Conservation (phyloP, 2,797 vertebrate genomes). For the Melanotaenia parkinsoni region DNA sequence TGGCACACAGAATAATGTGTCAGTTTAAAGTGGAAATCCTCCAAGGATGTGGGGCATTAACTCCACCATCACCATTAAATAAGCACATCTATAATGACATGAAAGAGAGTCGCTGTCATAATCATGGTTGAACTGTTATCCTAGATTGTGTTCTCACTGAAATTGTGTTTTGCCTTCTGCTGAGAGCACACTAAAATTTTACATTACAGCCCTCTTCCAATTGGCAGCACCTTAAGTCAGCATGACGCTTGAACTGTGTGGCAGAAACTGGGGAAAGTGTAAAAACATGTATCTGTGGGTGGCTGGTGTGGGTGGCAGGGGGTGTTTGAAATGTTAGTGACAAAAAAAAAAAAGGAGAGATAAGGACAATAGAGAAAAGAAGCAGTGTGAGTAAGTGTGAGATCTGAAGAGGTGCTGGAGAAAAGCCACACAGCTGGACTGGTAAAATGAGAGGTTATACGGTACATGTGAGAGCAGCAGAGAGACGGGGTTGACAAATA, state of each 20-base stretch:
- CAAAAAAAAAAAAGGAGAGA: not conserved
- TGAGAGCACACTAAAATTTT: conserved; percentile 46
- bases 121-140: conserved; percentile 28
- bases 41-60: conserved; percentile 4
- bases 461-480: not conserved
- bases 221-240: conserved; percentile 39
- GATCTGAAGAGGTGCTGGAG: not conserved
- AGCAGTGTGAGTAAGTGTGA: not conserved
- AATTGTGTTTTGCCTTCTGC: conserved; percentile 42
- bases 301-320: conserved; percentile 19
- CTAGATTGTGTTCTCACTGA: conserved; percentile 52
- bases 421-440: conserved; percentile 4
- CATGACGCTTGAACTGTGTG: conserved; percentile 21
- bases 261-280: conserved; percentile 32
- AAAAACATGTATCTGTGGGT: conserved; percentile 17
- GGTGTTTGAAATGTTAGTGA: conserved; percentile 5
- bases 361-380: not conserved
- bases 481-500: not conserved
- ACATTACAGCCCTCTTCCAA: conserved; percentile 44
- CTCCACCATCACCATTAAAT: conserved; percentile 42
- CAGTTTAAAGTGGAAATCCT: conserved; percentile 22
- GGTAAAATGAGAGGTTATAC: not conserved
- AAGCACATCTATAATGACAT: conserved; percentile 34
- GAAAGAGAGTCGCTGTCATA: conserved; percentile 40
- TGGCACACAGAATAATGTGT: not conserved